Evolutionary conservation across 2,888 invertebrate genomes (phyloP), one percentile per base, ranked within the genome.

Genomic region (Clostera curtula): DNA sequence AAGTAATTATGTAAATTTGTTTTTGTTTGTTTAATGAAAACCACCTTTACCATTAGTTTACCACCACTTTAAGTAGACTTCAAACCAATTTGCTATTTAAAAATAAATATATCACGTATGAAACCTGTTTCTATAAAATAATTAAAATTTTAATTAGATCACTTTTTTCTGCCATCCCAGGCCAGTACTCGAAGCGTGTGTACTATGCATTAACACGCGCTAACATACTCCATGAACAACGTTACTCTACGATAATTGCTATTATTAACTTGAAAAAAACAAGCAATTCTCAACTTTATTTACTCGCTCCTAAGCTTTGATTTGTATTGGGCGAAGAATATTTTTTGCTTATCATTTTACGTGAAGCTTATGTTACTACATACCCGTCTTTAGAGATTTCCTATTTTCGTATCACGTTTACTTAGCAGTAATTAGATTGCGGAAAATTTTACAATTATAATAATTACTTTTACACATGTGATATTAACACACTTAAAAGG

Each of bases 71-170:
- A n/a, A n/a, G n/a, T n/a, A n/a, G n/a, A n/a, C n/a, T n/a, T n/a
- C n/a, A n/a, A n/a, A n/a, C n/a, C n/a, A n/a, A n/a, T n/a, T n/a
- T n/a, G n/a, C n/a, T n/a, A n/a, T n/a, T n/a, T n/a, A n/a, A n/a
- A n/a, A n/a, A n/a, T n/a, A n/a, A n/a, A n/a, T n/a, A n/a, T n/a
- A n/a, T n/a, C n/a, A n/a, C n/a, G n/a, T n/a, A n/a, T n/a, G n/a
- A n/a, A n/a, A n/a, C n/a, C n/a, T n/a, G n/a, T n/a, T n/a, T n/a
- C n/a, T n/a, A n/a, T n/a, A n/a, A n/a, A n/a, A n/a, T 59, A 54
- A 51, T 62, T 57, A 49, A 40, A 33, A 54, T 64, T 57, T 56
- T 57, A 59, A 63, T 60, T 55, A 49, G 49, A 51, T 55, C 49
- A 39, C 23, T 41, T 54, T 55, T 53, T 47, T 48, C 45, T 39